Evolutionary conservation across 2,113 vertebrate genomes (phyloP).

Genomic region (Nannospalax galili): DNA sequence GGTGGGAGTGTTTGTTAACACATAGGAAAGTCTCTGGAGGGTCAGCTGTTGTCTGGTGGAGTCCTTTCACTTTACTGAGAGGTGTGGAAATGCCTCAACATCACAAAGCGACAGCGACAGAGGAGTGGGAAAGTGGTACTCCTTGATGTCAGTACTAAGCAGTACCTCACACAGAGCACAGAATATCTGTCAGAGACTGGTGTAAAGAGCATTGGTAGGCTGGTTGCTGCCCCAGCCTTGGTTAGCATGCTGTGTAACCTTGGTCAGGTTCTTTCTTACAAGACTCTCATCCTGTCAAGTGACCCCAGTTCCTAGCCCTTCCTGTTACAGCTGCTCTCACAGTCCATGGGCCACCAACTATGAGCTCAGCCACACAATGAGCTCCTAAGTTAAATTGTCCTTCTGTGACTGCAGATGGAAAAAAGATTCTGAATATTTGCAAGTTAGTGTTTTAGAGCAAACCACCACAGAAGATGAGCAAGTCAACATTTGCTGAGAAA

Average conservation of each 20-base stretch:
- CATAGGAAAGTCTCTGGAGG: not conserved
- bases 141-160: fast-evolving
- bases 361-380: not conserved
- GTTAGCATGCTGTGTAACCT: not conserved
- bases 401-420: not conserved
- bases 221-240: not conserved
- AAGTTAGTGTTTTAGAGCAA: not conserved
- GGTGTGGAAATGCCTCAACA: fast-evolving
- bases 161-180: not conserved
- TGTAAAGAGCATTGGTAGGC: fast-evolving
- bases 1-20: not conserved
- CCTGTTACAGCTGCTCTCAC: not conserved
- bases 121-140: not conserved
- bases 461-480: not conserved
- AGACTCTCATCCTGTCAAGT: not conserved
- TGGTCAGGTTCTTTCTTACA: not conserved
- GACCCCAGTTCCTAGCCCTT: not conserved
- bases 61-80: not conserved
- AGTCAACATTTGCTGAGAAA: not conserved
- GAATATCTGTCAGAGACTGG: fast-evolving
- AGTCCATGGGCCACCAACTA: fast-evolving
- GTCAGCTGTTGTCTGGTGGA: not conserved
- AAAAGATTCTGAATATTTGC: not conserved
- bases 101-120: not conserved
- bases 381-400: not conserved